Evolutionary conservation across 1,140 invertebrate genomes (phyloP).

Genomic region (Phymorhynchus buccinoides): DNA sequence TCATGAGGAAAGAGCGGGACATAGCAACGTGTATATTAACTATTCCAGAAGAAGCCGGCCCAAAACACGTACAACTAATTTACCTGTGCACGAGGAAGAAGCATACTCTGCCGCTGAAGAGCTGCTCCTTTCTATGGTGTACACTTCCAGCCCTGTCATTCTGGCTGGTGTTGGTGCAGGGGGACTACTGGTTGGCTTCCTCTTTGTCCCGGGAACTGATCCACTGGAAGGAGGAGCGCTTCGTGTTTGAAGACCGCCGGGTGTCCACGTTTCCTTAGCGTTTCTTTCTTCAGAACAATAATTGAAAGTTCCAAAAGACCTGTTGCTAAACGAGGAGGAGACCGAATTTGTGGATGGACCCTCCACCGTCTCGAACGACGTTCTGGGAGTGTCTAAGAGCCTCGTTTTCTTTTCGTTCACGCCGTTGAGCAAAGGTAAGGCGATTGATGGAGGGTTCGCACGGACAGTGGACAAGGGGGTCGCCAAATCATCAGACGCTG

Average conservation of each 20-base stretch:
- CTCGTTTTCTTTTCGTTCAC: neutral
- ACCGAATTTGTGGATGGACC: neutral
- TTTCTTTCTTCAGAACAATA: too few relatives aligned
- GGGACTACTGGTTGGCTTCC: neutral
- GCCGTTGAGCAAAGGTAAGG: neutral
- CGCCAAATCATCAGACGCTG: neutral
- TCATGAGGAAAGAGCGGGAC: too few relatives aligned
- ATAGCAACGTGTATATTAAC: too few relatives aligned
- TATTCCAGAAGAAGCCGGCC: too few relatives aligned
- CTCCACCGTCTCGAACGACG: neutral
- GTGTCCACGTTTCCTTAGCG: too few relatives aligned
- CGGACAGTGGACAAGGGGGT: neutral
- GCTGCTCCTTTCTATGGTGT: neutral
- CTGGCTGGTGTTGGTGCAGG: too few relatives aligned
- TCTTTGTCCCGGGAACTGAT: neutral
- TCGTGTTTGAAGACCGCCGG: too few relatives aligned
- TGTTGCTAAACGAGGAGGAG: too few relatives aligned
- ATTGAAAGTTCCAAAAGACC: too few relatives aligned
- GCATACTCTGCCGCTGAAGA: neutral
- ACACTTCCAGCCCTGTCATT: neutral
- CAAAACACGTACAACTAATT: neutral
- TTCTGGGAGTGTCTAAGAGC: neutral
- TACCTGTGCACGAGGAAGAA: neutral
- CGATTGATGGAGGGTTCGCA: neutral
- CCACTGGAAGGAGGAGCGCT: neutral